These are phyloP conservation scores for Sinocyclocheilus maitianheensis DNA, from an alignment of 2,113 vertebrate species.

Conservation along the genomic window DNA sequence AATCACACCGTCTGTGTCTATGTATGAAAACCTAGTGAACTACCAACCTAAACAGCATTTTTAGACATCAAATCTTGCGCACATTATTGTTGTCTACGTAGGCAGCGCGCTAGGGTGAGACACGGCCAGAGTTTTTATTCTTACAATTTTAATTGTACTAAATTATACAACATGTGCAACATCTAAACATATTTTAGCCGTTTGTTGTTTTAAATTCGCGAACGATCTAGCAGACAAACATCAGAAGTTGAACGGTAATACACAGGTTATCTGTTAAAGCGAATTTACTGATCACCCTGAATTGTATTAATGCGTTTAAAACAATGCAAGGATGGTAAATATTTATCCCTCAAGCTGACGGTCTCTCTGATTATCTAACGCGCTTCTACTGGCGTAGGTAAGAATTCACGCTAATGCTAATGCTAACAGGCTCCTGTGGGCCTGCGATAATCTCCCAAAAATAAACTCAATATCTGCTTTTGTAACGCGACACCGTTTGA, in stretches of 20 bases:
- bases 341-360: background rate
- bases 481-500: constrained; percentile 51
- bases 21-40: background rate
- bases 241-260: background rate
- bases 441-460: background rate
- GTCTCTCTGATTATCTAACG: background rate
- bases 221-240: background rate
- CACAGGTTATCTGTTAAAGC: background rate
- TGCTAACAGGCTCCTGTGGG: constrained; percentile 14
- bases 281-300: background rate
- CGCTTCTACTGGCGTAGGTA: constrained; percentile 19
- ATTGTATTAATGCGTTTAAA: background rate
- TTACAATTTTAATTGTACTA: background rate
- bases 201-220: too few relatives aligned
- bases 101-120: background rate
- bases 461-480: constrained; percentile 53
- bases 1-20: background rate
- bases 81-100: background rate
- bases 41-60: background rate
- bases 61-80: background rate
- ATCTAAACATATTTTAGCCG: background rate
- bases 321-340: background rate
- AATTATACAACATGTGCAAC: background rate
- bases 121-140: background rate
- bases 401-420: constrained; percentile 36